A percentile compares a stretch with the other conserved stretches of the same genome.
Evolutionary conservation across 2,797 vertebrate genomes (phyloP).

Genomic region (Rhincodon typus): DNA sequence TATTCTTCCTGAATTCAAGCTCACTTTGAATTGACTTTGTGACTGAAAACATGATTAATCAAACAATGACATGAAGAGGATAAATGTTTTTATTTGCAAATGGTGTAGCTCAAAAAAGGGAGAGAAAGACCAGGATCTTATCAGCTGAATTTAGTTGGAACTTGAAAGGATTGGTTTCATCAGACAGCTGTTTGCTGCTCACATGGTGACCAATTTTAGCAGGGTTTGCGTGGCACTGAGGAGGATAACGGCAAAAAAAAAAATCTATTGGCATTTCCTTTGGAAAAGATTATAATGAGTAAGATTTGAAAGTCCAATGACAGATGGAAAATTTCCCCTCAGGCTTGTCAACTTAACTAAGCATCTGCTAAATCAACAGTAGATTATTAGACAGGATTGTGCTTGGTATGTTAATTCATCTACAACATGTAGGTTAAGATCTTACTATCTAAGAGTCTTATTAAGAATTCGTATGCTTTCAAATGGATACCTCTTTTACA

Average conservation of each 20-base stretch:
- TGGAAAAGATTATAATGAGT: neutral
- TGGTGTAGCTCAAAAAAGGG: neutral
- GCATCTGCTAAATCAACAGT: slow-evolving; percentile 8
- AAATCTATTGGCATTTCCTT: neutral
- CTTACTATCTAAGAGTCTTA: neutral
- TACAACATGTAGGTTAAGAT: neutral
- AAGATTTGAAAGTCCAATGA: slow-evolving; percentile 16
- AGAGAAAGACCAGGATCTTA: neutral
- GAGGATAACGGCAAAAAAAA: neutral
- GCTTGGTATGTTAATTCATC: neutral
- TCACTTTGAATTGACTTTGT: neutral
- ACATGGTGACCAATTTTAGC: neutral
- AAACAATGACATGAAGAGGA: neutral
- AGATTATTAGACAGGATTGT: neutral
- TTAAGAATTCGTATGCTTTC: neutral
- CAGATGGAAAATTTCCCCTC: slow-evolving; percentile 2
- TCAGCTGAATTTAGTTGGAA: neutral
- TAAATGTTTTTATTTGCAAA: neutral
- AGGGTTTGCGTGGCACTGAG: neutral
- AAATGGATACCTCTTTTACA: neutral
- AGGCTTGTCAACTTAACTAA: slow-evolving; percentile 20
- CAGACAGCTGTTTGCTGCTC: neutral
- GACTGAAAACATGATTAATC: neutral
- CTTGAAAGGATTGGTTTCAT: neutral
- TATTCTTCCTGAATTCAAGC: neutral